A percentile compares a stretch with the other conserved stretches of the same genome.
phyloP scores from a whole-genome alignment of 2,113 vertebrate genomes.

The Herpailurus yagouaroundi region DNA sequence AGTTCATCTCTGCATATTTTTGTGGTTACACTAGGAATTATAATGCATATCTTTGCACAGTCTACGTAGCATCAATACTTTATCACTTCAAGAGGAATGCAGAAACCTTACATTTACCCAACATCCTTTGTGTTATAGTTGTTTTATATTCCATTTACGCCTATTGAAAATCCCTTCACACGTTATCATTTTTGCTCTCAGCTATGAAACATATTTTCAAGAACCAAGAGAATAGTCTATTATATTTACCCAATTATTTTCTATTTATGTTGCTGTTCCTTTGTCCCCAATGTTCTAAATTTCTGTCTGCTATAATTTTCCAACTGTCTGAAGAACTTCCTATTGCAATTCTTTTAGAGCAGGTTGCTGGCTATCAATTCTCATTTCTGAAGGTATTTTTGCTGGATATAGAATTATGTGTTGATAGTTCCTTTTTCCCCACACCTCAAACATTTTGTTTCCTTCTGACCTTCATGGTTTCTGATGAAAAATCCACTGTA shows the following conservation, averaged over 20 bases:
- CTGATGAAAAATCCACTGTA: slow-evolving; percentile 12
- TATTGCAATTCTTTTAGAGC: slow-evolving; percentile 41
- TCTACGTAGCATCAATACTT: neutral
- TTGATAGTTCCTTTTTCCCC: neutral
- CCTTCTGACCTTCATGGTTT: slow-evolving; percentile 6
- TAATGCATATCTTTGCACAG: neutral
- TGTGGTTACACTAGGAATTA: neutral
- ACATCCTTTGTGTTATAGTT: neutral
- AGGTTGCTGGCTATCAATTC: slow-evolving; percentile 35
- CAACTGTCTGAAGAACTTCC: slow-evolving; percentile 39
- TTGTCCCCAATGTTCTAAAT: slow-evolving; percentile 22
- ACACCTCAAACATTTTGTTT: neutral
- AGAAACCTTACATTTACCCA: slow-evolving; percentile 26
- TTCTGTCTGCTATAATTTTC: slow-evolving; percentile 38
- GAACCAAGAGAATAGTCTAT: neutral
- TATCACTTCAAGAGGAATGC: neutral
- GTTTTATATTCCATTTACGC: neutral
- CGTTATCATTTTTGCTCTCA: slow-evolving; percentile 37
- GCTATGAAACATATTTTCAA: slow-evolving; percentile 38
- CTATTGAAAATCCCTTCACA: slow-evolving; percentile 35
- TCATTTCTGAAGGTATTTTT: slow-evolving; percentile 49
- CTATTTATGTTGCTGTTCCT: slow-evolving; percentile 39
- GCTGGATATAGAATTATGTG: slow-evolving; percentile 13
- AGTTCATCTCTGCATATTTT: neutral
- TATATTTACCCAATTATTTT: slow-evolving; percentile 33